Evolutionary conservation across 1,140 invertebrate genomes (phyloP), one percentile per base, ranked within the genome.

Genomic region (Aphaenogaster ashmeadi): DNA sequence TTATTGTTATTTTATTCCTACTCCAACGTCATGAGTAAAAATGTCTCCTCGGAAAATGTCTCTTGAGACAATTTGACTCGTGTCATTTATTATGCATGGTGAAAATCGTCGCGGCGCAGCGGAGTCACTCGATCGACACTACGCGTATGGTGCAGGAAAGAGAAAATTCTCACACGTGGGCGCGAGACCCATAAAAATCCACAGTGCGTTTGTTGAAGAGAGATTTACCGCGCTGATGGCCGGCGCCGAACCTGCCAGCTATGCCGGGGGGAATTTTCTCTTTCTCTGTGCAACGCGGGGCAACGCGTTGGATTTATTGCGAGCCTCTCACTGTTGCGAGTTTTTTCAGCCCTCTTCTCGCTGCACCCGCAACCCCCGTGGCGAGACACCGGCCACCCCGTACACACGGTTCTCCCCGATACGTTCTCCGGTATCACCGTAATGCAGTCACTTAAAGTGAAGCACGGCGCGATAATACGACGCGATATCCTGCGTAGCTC

Each of bases 371-470:
- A 47, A 44, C 56, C 54, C 41, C 36, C 50, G 7, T n/a, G 62
- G 15, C 50, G 64, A 81, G 2, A 41, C 36, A 71, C 15, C 50
- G 64, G 21, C 50, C 64, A 69, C 38, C 9, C 36, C n/a, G 64
- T 18, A 15, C 38, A 54, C 18, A 79, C 47, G n/a, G 33, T 38
- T 21, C 44, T 41, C 36, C 50, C 11, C 33, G 1, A 50, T 74
- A 54, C 47, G 78, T n/a, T 69, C 36, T 18, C 62, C 15, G n/a
- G 58, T 72, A 86, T 87, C 77, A 52, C 41, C 54, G n/a, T 89
- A 89, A 89, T 75, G 77, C 89, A 89, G 85, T 90, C 88, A 72
- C 86, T 90, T 87, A 83, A 62, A 71, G 64, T 83, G 85, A 89
- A 78, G 56, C 71, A 90, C 84, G 88, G 81, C 69, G 88, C 88